Evolutionary conservation across 2,888 invertebrate genomes (phyloP).

Genomic region (Cosmopolites sordidus): DNA sequence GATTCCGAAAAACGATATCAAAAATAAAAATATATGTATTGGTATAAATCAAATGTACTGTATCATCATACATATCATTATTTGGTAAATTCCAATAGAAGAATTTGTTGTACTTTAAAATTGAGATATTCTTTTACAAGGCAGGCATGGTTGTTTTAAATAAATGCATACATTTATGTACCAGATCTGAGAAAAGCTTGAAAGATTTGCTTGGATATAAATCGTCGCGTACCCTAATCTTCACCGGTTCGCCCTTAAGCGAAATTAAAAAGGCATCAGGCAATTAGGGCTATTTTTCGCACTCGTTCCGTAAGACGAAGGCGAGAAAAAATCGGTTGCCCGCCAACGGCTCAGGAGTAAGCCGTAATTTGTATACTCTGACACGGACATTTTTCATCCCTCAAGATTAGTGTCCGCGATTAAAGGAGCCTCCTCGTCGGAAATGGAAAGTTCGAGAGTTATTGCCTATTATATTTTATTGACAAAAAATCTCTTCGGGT

Average conservation of each 20-base stretch:
- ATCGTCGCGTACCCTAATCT: conserved; percentile 1
- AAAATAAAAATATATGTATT: no score
- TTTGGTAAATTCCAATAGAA: no score
- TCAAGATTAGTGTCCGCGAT: conserved; percentile 40
- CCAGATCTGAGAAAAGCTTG: no score
- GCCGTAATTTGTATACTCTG: conserved; percentile 42
- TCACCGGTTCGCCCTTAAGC: conserved; percentile 3
- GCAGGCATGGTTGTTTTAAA: no score
- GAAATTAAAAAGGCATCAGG: conserved; percentile 22
- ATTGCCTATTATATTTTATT: conserved; percentile 38
- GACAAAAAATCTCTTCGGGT: conserved; percentile 33
- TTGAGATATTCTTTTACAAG: no score
- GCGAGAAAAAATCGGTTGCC: neutral
- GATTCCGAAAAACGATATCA: no score
- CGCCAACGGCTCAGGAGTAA: conserved; percentile 31
- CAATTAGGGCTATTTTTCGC: conserved; percentile 23
- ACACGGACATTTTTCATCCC: conserved; percentile 40
- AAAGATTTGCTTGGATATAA: no score
- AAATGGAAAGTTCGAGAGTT: conserved; percentile 38
- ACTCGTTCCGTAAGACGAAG: conserved; percentile 20
- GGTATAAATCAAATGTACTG: no score
- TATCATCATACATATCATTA: no score
- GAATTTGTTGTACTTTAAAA: no score
- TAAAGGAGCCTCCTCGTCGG: conserved; percentile 33
- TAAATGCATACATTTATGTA: no score